Conservation (phyloP, 64 coral and sea anemone genomes). For the Hydrozoanthus tunicans region DNA sequence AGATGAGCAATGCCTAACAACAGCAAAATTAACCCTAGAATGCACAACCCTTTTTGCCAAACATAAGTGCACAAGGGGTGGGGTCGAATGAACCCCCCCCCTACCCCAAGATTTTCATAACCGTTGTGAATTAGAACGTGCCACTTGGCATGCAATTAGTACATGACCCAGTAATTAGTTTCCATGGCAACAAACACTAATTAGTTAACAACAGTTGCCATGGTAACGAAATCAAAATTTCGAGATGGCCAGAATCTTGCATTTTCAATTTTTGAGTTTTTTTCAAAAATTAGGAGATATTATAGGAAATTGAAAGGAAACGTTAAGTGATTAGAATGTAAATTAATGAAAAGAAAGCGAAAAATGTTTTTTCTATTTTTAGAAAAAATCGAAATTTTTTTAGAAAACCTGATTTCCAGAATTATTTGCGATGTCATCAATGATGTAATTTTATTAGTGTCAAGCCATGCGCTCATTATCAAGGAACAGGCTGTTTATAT, state of each 20-base stretch:
- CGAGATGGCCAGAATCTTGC: constrained; percentile 35
- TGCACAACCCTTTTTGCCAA: constrained; percentile 29
- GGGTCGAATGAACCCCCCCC: constrained; percentile 20
- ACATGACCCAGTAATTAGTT: constrained; percentile 46
- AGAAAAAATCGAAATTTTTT: constrained; percentile 19
- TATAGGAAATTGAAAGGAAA: constrained; percentile 32
- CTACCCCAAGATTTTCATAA: constrained; percentile 26
- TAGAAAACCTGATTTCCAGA: constrained; percentile 29
- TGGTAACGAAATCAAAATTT: constrained; percentile 47
- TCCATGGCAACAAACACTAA: constrained; percentile 43
- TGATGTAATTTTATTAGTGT: background rate
- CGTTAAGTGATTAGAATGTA: constrained; percentile 27
- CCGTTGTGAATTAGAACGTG: constrained; percentile 29
- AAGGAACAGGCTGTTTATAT: constrained; percentile 20
- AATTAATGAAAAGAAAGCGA: constrained; percentile 32
- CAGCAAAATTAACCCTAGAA: constrained; percentile 53
- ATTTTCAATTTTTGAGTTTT: constrained; percentile 33
- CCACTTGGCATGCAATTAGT: constrained; percentile 45
- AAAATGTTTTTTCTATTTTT: constrained; percentile 36
- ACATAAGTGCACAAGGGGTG: constrained; percentile 14
- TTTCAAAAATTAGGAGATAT: constrained; percentile 43
- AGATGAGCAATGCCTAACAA: constrained; percentile 13
- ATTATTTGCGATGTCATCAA: constrained; percentile 28
- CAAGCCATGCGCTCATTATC: constrained; percentile 29
- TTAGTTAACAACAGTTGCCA: constrained; percentile 40